Evolutionary conservation across 1,140 invertebrate species (phyloP).

Genomic region (Calephelis nemesis): DNA sequence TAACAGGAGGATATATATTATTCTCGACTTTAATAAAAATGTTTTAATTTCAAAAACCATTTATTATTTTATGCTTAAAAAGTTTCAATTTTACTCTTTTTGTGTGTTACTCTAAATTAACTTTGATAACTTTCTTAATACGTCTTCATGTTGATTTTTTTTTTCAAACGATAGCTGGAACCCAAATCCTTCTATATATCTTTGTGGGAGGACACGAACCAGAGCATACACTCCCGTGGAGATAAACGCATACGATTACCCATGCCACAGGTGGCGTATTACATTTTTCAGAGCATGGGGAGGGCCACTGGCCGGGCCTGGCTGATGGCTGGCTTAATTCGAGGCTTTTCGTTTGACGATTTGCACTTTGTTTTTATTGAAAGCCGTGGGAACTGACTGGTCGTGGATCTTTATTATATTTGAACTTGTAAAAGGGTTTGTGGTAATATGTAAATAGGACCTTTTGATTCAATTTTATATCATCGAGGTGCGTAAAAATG

Average conservation of each 20-base stretch:
- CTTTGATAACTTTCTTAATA: background rate
- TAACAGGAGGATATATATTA: too few species aligned
- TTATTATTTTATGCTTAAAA: too few species aligned
- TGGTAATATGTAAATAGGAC: slow-evolving; percentile 17
- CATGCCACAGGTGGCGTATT: slow-evolving; percentile 73
- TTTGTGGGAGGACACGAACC: slow-evolving; percentile 39
- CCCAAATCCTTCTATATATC: slow-evolving; percentile 35
- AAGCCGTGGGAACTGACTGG: slow-evolving; percentile 46
- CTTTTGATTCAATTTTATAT: background rate
- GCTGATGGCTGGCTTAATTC: slow-evolving; percentile 58
- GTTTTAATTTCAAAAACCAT: too few species aligned
- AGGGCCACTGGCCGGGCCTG: slow-evolving; percentile 43
- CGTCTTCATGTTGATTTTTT: background rate
- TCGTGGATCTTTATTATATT: slow-evolving; percentile 24
- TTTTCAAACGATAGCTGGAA: background rate
- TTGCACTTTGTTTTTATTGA: slow-evolving; percentile 69
- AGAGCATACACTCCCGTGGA: slow-evolving; percentile 56
- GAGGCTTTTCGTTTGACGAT: slow-evolving; percentile 51
- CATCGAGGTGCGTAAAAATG: slow-evolving; percentile 1
- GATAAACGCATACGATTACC: slow-evolving; percentile 76
- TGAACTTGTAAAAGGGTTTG: slow-evolving; percentile 19
- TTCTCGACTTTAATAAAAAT: too few species aligned
- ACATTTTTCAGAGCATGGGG: slow-evolving; percentile 68
- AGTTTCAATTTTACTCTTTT: too few species aligned
- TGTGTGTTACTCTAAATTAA: too few species aligned